Evolutionary conservation across 2,797 vertebrate species (phyloP), one percentile per base, ranked within the genome.

Genomic region (Philypnodon macrostomus): DNA sequence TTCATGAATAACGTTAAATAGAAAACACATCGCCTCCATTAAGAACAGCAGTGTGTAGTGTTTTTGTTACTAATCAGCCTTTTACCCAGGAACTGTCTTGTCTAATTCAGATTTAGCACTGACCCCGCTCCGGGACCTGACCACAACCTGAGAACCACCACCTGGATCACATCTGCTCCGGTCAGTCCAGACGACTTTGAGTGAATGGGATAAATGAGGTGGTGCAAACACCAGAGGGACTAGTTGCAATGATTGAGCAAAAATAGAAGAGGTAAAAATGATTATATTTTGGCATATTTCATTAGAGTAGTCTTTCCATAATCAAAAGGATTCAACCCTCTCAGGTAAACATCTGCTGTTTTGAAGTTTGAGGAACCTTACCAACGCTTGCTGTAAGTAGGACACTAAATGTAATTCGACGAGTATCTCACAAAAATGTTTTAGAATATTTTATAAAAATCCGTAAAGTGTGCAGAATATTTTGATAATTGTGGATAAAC

Each of bases 81-180:
- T 15, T 42, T 33, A 26, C 26, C 34, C 46, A 10, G 37, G 29
- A 23, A 7, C 29, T 32, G 39, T 50, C 50, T 12, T 7, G 14
- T 46, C 14, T 32, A 29, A 54, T 34, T 16, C 48, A 18, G 36
- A 42, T 54, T 45, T 17, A 46, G 34, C 23, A 18, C 14, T 44
- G 34, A 44, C 26, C 36, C 9, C 1, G 21, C 11, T 16, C 32
- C 9, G 29, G n/a, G 24, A 13, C 39, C 23, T 2, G 8, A 27
- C 23, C 41, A 29, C 39, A 47, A 36, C 32, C 18, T 30, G 12
- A 45, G 36, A 7, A 26, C 29, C 41, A 17, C 26, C 26, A 10
- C 11, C 26, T 44, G 41, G 41, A 30, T 44, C 24, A 8, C 21
- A 40, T 40, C 37, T 14, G 37, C 19, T 13, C 9, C 19, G n/a